Conservation (phyloP, 2,113 vertebrate species). For the Sapajus apella region DNA sequence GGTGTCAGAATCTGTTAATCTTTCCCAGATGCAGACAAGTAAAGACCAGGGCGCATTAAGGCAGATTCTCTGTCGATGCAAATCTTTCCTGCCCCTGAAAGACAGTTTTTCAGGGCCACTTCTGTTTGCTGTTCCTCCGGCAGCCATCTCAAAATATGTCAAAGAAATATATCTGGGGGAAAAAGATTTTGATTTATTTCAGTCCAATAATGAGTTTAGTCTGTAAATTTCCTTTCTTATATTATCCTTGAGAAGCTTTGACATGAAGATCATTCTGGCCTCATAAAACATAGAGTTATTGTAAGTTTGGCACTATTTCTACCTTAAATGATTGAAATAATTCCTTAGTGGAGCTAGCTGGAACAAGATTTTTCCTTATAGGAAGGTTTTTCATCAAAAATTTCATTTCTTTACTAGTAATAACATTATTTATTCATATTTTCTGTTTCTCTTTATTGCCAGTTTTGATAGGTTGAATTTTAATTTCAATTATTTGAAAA, state of each 20-base stretch:
- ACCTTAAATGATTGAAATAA: neutral
- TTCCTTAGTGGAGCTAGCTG: neutral
- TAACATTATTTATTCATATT: neutral
- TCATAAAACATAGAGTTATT: neutral
- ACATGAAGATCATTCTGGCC: neutral
- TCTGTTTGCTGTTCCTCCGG: no score
- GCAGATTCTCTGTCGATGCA: no score
- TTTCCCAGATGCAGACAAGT: no score
- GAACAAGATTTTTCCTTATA: neutral
- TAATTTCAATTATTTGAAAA: neutral
- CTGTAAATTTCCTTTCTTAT: neutral
- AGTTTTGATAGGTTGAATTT: neutral
- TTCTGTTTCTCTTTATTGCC: neutral
- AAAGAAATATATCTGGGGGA: no score
- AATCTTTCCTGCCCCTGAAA: no score
- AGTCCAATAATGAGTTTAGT: neutral
- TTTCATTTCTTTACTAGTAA: neutral
- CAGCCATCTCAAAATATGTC: no score
- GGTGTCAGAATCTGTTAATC: no score
- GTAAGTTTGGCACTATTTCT: neutral
- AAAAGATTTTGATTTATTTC: no score
- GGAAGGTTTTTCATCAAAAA: neutral
- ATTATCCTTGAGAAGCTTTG: neutral
- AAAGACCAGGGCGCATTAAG: no score
- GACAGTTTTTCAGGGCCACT: no score